These are phyloP conservation scores for Patella pellucida DNA, from an alignment of 2,888 invertebrate species.

Conservation along the genomic window DNA sequence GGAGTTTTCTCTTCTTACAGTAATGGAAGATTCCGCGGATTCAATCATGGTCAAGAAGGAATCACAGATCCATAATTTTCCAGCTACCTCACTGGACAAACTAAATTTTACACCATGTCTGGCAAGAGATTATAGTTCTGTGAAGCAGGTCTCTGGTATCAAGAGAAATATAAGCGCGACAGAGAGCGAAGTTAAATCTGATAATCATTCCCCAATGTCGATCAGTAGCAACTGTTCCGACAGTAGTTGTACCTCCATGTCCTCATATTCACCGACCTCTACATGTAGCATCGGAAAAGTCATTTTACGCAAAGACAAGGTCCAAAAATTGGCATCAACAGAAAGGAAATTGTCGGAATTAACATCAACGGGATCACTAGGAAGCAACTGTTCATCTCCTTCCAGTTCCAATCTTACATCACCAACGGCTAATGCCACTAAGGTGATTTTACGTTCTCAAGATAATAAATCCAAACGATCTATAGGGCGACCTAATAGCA, in stretches of 20 bases:
- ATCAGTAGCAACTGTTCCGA: conserved; percentile 40
- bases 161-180: conserved; percentile 28
- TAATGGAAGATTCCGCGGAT: conserved; percentile 36
- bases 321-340: neutral
- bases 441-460: conserved; percentile 58
- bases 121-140: conserved; percentile 44
- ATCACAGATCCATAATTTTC: conserved; percentile 48
- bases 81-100: conserved; percentile 68
- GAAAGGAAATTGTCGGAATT: conserved; percentile 43
- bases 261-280: conserved; percentile 14
- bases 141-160: conserved; percentile 23
- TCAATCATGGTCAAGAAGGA: conserved; percentile 36
- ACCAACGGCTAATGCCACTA: conserved; percentile 38
- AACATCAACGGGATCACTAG: conserved; percentile 30
- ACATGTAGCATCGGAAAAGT: neutral
- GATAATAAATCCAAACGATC: conserved; percentile 61
- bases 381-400: conserved; percentile 26
- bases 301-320: conserved; percentile 9
- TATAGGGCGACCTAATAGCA: conserved; percentile 66
- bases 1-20: conserved; percentile 68
- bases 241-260: conserved; percentile 30
- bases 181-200: conserved; percentile 28
- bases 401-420: conserved; percentile 41
- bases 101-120: conserved; percentile 69
- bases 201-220: conserved; percentile 37